Percentiles rank a stretch among this genome's conserved stretches.
phyloP scores from a whole-genome alignment of 2,113 vertebrate genomes.

The Laticauda laticaudata region DNA sequence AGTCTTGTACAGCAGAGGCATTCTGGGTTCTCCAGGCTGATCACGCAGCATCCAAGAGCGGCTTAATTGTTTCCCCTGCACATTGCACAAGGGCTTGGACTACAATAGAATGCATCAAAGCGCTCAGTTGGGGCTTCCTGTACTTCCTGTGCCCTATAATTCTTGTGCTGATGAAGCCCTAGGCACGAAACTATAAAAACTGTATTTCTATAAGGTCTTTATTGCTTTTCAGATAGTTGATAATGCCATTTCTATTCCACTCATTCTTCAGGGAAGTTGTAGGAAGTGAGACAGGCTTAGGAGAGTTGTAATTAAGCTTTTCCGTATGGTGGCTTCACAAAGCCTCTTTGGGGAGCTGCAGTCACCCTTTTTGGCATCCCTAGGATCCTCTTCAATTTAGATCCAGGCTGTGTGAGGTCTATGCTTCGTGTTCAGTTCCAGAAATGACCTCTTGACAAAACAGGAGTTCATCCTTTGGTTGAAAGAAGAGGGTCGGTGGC shows the following conservation, averaged over 20 bases:
- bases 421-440: constrained; percentile 23
- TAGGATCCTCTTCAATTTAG: constrained; percentile 1
- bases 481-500: neutral
- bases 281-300: constrained; percentile 72
- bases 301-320: constrained; percentile 71
- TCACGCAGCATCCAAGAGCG: neutral
- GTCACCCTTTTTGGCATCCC: constrained; percentile 23
- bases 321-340: constrained; percentile 52
- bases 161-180: constrained; percentile 62
- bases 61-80: neutral
- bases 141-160: constrained; percentile 43
- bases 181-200: constrained; percentile 69
- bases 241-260: constrained; percentile 74
- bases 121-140: constrained; percentile 39
- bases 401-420: neutral
- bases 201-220: constrained; percentile 72
- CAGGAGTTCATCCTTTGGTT: constrained; percentile 20
- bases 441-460: neutral
- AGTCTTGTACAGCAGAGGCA: neutral
- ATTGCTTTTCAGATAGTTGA: constrained; percentile 67
- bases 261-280: constrained; percentile 68
- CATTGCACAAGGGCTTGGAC: neutral
- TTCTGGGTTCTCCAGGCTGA: neutral
- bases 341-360: constrained; percentile 59
- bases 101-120: neutral